Base-by-base conservation (phyloP, 2,888 invertebrate species). In the Dicyrtoma fusca region DNA sequence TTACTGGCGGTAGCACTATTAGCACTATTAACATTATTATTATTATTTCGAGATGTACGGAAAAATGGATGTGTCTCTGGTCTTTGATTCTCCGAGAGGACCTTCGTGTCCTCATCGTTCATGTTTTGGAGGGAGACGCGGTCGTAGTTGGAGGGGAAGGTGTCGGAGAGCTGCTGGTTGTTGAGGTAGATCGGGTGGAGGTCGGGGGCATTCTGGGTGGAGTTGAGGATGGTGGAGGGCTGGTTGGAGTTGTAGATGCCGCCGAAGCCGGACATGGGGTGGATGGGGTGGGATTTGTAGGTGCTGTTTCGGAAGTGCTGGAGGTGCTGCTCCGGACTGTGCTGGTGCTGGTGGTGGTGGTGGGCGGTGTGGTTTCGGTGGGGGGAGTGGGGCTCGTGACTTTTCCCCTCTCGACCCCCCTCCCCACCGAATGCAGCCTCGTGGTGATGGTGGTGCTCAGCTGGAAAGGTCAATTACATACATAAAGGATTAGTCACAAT, bases 191-290 rank as follows among this genome's bases (percentile, higher is more conserved):
- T 57, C 13, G 71, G 71, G 26, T 71, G 71, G 19, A 57, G 19
- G 19, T 71, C 65, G 4, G 71, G 71, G 42, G 57, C 57, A 26
- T 64, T 57, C 17, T 71, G 71, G 1, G 57, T 55, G 25, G 71
- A 71, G 23, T 65, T 71, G 8, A 71, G 25, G 10, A 61, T 61
- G 13, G 51, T 49, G n/a, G 59, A 34, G 23, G 14, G 21, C 21
- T 55, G 59, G 17, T 59, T 45, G 2, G 71, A 55, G 23, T 44
- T 44, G 45, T 71, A 59, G 1, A 26, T 57, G 0, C 69, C 69
- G 13, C 57, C 71, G 23, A 65, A 65, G 5, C 71, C 71, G 11
- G 71, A 65, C 63, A 55, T 71, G 26, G 71, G 71, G 21, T 71
- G 71, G n/a, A 63, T 63, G 6, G 71, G 71, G 19, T 71, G 64